phyloP scores from a whole-genome alignment of 2,113 vertebrate species.

The Macroglossus sobrinus region DNA sequence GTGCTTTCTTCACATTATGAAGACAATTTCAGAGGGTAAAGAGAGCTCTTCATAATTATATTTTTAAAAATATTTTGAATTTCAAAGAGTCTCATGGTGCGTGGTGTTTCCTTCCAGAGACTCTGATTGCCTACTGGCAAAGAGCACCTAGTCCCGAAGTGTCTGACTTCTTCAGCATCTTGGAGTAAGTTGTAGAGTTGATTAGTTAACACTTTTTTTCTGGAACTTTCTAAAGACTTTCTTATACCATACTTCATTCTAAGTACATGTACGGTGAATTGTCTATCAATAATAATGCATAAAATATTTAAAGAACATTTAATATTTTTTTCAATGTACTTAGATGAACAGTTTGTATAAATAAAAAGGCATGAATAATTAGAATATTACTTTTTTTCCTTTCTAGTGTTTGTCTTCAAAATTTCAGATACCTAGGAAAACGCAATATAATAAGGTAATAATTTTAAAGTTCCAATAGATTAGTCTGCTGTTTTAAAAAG shows the following conservation, averaged over 20 bases:
- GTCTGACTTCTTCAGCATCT: conserved; percentile 97
- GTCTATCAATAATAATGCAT: not conserved
- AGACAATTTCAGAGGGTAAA: conserved; percentile 96
- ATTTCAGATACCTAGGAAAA: conserved; percentile 97
- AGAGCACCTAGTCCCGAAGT: conserved; percentile 95
- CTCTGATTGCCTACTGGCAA: conserved; percentile 96
- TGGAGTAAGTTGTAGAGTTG: conserved; percentile 90
- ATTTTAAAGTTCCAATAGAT: not conserved
- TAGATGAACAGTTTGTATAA: conserved; percentile 61
- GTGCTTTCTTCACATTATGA: conserved; percentile 99
- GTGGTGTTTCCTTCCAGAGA: conserved; percentile 85
- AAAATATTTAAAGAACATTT: not conserved
- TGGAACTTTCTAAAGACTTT: conserved; percentile 29
- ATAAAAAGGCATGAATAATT: conserved; percentile 9
- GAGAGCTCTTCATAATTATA: not conserved
- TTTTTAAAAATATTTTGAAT: not conserved
- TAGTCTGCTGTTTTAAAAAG: not conserved
- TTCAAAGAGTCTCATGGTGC: not conserved
- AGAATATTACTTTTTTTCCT: conserved; percentile 20
- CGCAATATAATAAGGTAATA: conserved; percentile 96
- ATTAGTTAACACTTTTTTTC: not conserved
- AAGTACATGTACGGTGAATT: not conserved
- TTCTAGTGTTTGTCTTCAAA: conserved; percentile 96
- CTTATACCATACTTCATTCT: not conserved
- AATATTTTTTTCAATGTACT: not conserved